Conservation (phyloP, 2,113 vertebrate genomes). For the Alosa alosa region DNA sequence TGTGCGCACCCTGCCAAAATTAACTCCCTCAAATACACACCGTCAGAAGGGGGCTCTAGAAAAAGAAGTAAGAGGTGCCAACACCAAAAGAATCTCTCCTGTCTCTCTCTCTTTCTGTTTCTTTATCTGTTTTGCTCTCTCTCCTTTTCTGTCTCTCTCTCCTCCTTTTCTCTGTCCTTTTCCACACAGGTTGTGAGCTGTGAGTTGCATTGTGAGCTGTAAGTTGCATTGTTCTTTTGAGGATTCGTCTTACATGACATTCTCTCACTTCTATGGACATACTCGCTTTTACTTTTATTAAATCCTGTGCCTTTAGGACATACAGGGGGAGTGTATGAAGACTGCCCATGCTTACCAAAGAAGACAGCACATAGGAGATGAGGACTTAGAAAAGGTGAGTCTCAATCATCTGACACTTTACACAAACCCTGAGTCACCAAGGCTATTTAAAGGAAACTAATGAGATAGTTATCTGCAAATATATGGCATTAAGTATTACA, state of each 20-base stretch:
- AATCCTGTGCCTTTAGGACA: not conserved
- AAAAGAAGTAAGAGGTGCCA: not conserved
- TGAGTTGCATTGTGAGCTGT: not conserved
- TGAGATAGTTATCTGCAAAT: not conserved
- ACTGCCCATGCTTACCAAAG: not conserved
- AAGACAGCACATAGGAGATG: not conserved
- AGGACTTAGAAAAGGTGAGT: slow-evolving; percentile 19
- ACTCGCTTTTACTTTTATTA: not conserved
- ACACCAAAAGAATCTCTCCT: not conserved
- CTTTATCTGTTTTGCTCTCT: not conserved
- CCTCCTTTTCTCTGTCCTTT: not conserved
- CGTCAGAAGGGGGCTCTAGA: not conserved
- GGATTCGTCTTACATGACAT: not conserved
- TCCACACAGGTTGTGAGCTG: not conserved
- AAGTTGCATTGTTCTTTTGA: not conserved
- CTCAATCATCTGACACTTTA: slow-evolving; percentile 7
- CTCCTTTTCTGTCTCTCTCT: not conserved
- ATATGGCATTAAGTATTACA: not conserved
- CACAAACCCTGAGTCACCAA: not conserved
- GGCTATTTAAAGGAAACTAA: not conserved
- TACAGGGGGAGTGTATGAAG: not conserved
- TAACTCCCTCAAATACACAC: slow-evolving; percentile 48
- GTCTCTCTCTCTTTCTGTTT: not conserved
- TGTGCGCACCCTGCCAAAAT: slow-evolving; percentile 51
- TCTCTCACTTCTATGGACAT: not conserved